phyloP scores from a whole-genome alignment of 1,140 invertebrate genomes.

The Cardiocondyla obscurior region DNA sequence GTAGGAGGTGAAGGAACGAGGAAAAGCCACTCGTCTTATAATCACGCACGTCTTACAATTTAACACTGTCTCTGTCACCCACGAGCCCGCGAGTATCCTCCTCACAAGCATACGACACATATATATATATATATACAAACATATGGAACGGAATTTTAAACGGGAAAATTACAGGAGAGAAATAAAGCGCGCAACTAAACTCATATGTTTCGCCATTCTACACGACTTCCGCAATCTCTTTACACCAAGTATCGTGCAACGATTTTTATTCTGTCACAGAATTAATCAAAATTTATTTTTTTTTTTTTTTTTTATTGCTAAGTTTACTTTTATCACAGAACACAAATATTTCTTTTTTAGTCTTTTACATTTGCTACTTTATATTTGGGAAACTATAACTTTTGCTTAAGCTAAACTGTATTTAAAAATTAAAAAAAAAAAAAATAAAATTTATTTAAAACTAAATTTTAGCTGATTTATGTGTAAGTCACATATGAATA shows the following conservation, averaged over 20 bases:
- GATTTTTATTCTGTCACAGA: background rate
- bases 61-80: background rate
- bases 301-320: no score
- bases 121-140: background rate
- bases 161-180: background rate
- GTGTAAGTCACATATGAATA: background rate
- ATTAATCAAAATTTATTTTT: background rate
- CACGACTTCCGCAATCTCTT: background rate
- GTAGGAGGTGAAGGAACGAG: constrained; percentile 30
- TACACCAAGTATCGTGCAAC: background rate
- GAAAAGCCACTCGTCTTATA: constrained; percentile 10
- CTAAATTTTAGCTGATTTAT: background rate
- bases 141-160: background rate
- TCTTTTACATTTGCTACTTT: background rate
- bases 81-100: constrained; percentile 9
- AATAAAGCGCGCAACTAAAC: background rate
- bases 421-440: background rate
- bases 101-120: background rate
- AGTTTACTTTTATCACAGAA: background rate
- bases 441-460: no score
- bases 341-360: background rate
- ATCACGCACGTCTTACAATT: constrained; percentile 17
- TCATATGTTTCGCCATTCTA: background rate
- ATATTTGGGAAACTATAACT: background rate
- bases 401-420: background rate